phyloP scores from a whole-genome alignment of 2,888 invertebrate species.

The Apodemia duryi region DNA sequence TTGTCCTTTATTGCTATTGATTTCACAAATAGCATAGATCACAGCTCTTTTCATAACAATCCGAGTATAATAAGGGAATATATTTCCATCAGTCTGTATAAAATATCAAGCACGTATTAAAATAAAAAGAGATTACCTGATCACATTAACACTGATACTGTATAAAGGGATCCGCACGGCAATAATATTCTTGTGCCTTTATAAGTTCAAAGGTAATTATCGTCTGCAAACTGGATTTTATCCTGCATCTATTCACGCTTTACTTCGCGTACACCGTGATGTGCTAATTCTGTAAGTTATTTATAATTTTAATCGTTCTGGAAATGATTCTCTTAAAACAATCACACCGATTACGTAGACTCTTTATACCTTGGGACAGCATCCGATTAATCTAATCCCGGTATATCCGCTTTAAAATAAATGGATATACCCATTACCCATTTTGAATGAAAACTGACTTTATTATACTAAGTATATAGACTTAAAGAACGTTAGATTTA shows the following conservation, averaged over 20 bases:
- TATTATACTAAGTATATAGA: too few relatives aligned
- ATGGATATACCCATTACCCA: too few relatives aligned
- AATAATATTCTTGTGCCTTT: constrained; percentile 32
- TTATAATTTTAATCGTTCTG: constrained; percentile 10
- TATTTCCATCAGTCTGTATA: constrained; percentile 11
- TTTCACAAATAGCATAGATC: too few relatives aligned
- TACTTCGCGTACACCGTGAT: constrained; percentile 9
- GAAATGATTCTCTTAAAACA: neutral
- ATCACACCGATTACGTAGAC: too few relatives aligned
- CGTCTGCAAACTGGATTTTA: constrained; percentile 36
- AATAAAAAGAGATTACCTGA: constrained; percentile 20
- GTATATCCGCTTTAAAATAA: too few relatives aligned
- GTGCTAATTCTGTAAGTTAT: constrained; percentile 11
- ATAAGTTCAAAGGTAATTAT: constrained; percentile 37
- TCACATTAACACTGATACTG: constrained; percentile 28
- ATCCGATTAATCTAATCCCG: too few relatives aligned
- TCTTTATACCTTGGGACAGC: too few relatives aligned
- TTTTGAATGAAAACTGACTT: too few relatives aligned
- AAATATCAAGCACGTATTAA: constrained; percentile 11
- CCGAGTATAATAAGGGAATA: neutral
- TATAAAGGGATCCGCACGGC: constrained; percentile 25
- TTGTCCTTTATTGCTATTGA: too few relatives aligned
- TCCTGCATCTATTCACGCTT: constrained; percentile 33
- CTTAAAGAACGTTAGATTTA: too few relatives aligned
- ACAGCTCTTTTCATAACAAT: neutral